Conservation (phyloP, 2,113 vertebrate genomes). For the Jaculus jaculus region DNA sequence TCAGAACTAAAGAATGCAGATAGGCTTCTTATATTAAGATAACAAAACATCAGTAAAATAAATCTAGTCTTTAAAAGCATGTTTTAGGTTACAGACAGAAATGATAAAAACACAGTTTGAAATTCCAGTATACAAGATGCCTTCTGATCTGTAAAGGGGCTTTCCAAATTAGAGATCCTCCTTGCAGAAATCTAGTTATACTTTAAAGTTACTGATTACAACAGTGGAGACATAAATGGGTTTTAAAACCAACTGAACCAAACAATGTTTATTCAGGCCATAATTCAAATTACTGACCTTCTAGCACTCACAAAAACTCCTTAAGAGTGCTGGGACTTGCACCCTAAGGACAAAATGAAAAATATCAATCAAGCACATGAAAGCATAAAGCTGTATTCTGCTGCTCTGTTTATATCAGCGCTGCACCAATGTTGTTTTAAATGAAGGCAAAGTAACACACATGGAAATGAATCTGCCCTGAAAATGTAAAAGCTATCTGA, state of each 20-base stretch:
- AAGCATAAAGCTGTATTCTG: constrained; percentile 77
- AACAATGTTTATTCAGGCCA: constrained; percentile 80
- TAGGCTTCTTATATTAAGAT: constrained; percentile 50
- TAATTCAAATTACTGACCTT: constrained; percentile 81
- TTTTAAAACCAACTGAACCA: constrained; percentile 73
- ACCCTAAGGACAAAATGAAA: constrained; percentile 82
- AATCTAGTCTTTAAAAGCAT: constrained; percentile 52
- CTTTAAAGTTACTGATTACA: constrained; percentile 60
- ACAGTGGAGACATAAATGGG: constrained; percentile 55
- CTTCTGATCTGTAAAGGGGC: constrained; percentile 48
- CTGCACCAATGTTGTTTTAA: constrained; percentile 62
- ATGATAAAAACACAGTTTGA: constrained; percentile 51
- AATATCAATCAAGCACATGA: constrained; percentile 81
- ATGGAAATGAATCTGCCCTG: constrained; percentile 63
- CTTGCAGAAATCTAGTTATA: constrained; percentile 55
- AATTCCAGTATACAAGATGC: constrained; percentile 52
- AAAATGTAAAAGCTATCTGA: constrained; percentile 62
- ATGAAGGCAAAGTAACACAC: constrained; percentile 64
- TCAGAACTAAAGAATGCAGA: constrained; percentile 42
- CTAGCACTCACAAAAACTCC: constrained; percentile 81
- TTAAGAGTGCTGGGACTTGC: constrained; percentile 82
- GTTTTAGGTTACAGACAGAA: constrained; percentile 55
- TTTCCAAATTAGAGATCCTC: constrained; percentile 57
- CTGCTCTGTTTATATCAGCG: constrained; percentile 72
- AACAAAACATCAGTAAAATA: constrained; percentile 61